Evolutionary conservation across 2,113 vertebrate species (phyloP), one percentile per base, ranked within the genome.

Genomic region (Eptesicus fuscus): DNA sequence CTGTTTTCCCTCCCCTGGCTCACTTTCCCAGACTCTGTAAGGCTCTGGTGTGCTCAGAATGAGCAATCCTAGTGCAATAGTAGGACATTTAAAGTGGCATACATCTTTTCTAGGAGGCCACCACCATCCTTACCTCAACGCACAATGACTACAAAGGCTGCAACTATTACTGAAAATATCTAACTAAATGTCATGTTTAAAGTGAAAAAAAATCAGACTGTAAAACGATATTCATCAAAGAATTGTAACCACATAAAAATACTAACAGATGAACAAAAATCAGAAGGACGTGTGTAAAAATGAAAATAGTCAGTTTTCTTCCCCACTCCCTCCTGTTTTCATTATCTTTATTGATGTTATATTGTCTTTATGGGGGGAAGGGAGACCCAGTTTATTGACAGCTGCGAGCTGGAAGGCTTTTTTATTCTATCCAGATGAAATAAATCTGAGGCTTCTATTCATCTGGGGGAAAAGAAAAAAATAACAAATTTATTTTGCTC

Each of bases 401-500:
- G 95, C 86, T 94, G 90, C 83, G 94, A 83, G 82, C 93, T 91
- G 79, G 77, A 93, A 97, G 92, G 49, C 74, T 95, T 96, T 93
- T 87, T 96, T 59, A 96, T 96, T 92, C 69, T 82, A 13, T 93
- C 84, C 74, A 96, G 88, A 44, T 97, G 83, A 97, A 97, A 96
- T 90, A 82, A 97, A 88, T 93, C 87, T 95, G 92, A 96, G 92
- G 37, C 63, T 86, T 95, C 96, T 96, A 96, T 96, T 96, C 92
- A 96, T 95, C 74, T 91, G 82, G 85, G 93, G 32, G 53, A 70
- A 93, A 67, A 93, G 56, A 80, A 59, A 86, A 96, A 95, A 96
- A 92, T 91, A 96, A 96, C 88, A 92, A 86, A 83, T 96, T 95
- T 97, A 95, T 95, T 96, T 97, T 96, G 95, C 49, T 95, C 69